A percentile compares a stretch with the other conserved stretches of the same genome.
These are phyloP conservation scores for Platyrinchus mystaceus DNA, from an alignment of 2,797 vertebrate species.

Conservation along the genomic window DNA sequence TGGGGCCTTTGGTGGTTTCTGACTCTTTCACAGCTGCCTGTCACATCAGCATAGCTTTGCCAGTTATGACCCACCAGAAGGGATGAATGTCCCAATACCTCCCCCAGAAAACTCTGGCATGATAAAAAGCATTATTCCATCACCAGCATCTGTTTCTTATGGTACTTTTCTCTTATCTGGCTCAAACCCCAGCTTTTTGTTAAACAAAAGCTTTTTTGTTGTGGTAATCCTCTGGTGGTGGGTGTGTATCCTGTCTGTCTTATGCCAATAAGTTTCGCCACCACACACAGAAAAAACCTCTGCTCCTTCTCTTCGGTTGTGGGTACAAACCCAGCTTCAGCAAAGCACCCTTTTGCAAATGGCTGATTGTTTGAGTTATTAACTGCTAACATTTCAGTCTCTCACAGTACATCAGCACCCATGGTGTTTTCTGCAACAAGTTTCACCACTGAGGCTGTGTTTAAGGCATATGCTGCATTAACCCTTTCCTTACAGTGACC, in stretches of 20 bases:
- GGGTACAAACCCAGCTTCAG: background rate
- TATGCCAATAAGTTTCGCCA: too few relatives aligned
- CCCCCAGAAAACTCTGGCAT: too few relatives aligned
- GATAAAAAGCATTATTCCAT: background rate
- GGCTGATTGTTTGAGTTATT: background rate
- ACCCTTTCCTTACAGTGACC: too few relatives aligned
- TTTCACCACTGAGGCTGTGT: too few relatives aligned
- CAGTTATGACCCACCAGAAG: background rate
- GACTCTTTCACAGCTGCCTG: background rate
- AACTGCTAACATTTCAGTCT: background rate
- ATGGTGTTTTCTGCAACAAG: too few relatives aligned
- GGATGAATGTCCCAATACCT: background rate
- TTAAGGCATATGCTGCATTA: too few relatives aligned
- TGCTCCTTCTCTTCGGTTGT: too few relatives aligned
- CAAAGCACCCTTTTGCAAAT: background rate
- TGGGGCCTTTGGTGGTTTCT: background rate
- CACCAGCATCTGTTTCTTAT: background rate
- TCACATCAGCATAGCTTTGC: too few relatives aligned
- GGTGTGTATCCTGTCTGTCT: too few relatives aligned
- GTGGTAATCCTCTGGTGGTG: background rate
- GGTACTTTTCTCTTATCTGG: background rate
- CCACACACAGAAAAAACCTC: too few relatives aligned
- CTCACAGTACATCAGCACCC: background rate
- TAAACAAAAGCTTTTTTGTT: too few relatives aligned
- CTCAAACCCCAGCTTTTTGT: background rate